A percentile compares a stretch with the other conserved stretches of the same genome.
These are phyloP conservation scores for Danio albolineatus DNA, from an alignment of 2,797 vertebrate genomes.

Conservation along the genomic window DNA sequence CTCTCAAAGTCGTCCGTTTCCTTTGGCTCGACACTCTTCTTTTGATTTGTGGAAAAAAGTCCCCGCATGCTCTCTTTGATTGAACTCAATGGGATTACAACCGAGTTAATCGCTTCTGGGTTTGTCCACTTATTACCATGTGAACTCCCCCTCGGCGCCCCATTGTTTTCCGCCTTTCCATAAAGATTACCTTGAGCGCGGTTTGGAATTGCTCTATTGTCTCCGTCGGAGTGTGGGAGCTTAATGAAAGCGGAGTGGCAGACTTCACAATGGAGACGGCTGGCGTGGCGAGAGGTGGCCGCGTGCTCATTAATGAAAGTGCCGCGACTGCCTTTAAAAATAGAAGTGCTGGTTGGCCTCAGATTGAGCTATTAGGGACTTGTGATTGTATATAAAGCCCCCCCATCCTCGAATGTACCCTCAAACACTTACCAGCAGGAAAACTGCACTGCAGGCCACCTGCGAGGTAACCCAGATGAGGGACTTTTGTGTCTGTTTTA, in stretches of 20 bases:
- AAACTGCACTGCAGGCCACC: slow-evolving; percentile 44
- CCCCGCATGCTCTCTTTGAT: slow-evolving; percentile 68
- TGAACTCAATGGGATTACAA: slow-evolving; percentile 75
- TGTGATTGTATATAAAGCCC: slow-evolving; percentile 61
- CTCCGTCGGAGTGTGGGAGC: slow-evolving; percentile 63
- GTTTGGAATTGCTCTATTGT: slow-evolving; percentile 72
- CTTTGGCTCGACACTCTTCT: slow-evolving; percentile 59
- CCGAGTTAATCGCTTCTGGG: slow-evolving; percentile 72
- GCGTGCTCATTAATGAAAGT: slow-evolving; percentile 67
- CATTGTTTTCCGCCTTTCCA: slow-evolving; percentile 71
- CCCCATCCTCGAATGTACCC: slow-evolving; percentile 41
- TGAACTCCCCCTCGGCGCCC: slow-evolving; percentile 65
- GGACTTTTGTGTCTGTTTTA: slow-evolving; percentile 22
- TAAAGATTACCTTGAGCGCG: slow-evolving; percentile 70
- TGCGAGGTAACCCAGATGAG: slow-evolving; percentile 31
- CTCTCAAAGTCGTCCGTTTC: slow-evolving; percentile 63
- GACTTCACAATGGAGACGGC: slow-evolving; percentile 63
- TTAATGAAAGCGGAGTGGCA: slow-evolving; percentile 68
- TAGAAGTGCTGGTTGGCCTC: slow-evolving; percentile 62
- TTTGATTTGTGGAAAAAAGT: slow-evolving; percentile 63
- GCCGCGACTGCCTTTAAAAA: slow-evolving; percentile 63
- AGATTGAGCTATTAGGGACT: slow-evolving; percentile 67
- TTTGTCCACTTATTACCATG: slow-evolving; percentile 75
- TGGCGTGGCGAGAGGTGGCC: slow-evolving; percentile 60
- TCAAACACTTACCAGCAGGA: slow-evolving; percentile 57